Conservation (phyloP, 2,113 vertebrate genomes). For the Oophaga pumilio region DNA sequence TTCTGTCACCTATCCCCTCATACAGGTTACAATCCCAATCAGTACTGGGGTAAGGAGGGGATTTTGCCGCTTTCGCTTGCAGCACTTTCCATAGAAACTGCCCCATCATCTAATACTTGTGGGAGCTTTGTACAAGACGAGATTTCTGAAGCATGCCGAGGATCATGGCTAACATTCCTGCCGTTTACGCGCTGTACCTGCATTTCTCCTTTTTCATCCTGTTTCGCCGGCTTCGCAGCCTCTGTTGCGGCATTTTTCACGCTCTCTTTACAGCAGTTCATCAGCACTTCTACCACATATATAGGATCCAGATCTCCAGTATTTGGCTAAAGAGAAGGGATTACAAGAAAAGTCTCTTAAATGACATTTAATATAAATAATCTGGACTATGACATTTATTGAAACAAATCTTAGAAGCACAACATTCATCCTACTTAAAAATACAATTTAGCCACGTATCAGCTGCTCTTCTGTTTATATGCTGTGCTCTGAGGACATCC, state of each 20-base stretch:
- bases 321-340: constrained; percentile 69
- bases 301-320: constrained; percentile 85
- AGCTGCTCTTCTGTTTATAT: neutral
- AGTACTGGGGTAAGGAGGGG: too few species aligned
- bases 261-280: constrained; percentile 93
- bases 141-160: too few species aligned
- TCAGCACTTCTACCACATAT: constrained; percentile 90
- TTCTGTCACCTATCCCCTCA: too few species aligned
- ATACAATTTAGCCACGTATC: neutral
- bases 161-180: neutral
- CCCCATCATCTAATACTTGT: too few species aligned
- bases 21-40: too few species aligned
- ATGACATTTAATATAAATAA: neutral
- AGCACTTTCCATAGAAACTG: too few species aligned
- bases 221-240: constrained; percentile 83
- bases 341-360: constrained; percentile 1
- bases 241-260: constrained; percentile 90
- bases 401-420: neutral
- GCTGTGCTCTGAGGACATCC: neutral
- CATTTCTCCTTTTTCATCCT: constrained; percentile 93
- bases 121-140: too few species aligned
- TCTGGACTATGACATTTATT: constrained; percentile 4
- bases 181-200: constrained; percentile 72
- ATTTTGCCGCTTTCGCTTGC: too few species aligned
- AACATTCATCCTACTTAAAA: neutral